Evolutionary conservation across 1,140 invertebrate species (phyloP), one percentile per base, ranked within the genome.

Genomic region (Diuraphis noxia): DNA sequence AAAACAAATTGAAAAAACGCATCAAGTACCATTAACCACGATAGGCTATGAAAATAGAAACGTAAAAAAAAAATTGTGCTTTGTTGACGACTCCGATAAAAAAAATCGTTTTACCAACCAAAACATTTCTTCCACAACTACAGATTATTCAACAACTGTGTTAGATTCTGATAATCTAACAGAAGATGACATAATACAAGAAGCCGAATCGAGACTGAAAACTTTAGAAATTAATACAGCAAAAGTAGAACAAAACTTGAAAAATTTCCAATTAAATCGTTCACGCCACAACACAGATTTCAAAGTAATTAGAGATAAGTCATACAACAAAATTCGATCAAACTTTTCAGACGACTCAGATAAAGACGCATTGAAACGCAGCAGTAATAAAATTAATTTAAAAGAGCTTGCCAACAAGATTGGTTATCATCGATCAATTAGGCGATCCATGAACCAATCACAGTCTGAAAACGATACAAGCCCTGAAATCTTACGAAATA

Each of bases 371-470:
- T 89, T 43, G 9, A 90, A 81, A 81, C 38, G 0, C 0, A 79
- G 6, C 10, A 36, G 34, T 38, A 43, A 46, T 36, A 90, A 40
- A 49, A 81, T 90, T 10, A 90, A 79, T 81, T 79, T 90, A 81
- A 90, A 90, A 49, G 40, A 81, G 30, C 43, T 90, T n/a, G 88
- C 88, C 23, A 90, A 90, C 19, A 79, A 81, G 23, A 90, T 90
- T 90, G 88, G 88, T 34, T 90, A 90, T n/a, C 88, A 79, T 19
- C 88, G 88, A 25, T 90, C 88, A 38, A 40, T 90, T 2, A 90
- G 34, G 49, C 72, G 34, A 36, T 79, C 77, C 4, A 52, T 49
- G 4, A 77, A 79, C 23, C 10, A 41, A 36, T 77, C 88, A 36
- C 17, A 34, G 40, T 79, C 63, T 38, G 34, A 81, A n/a, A 52